Conservation (phyloP, 2,113 vertebrate species). For the Camelus bactrianus region DNA sequence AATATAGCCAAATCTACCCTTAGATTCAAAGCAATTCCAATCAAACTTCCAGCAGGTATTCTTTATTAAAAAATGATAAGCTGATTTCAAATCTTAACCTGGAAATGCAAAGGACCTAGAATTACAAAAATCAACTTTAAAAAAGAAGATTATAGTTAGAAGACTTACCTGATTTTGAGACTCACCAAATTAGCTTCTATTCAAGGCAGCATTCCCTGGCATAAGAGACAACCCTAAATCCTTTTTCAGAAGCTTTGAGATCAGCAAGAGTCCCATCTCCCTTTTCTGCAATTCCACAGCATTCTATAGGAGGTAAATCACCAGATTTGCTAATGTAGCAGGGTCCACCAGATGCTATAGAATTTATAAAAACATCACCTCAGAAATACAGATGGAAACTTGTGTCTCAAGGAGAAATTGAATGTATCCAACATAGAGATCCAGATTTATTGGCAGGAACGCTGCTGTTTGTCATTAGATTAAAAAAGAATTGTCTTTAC, state of each 20-base stretch:
- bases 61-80: background rate
- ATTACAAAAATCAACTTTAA: constrained; percentile 9
- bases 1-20: background rate
- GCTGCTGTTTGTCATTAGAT: constrained; percentile 44
- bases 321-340: constrained; percentile 45
- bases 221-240: background rate
- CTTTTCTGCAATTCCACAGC: constrained; percentile 61
- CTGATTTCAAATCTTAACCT: constrained; percentile 28
- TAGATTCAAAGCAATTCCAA: background rate
- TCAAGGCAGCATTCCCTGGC: background rate
- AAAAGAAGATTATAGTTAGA: constrained; percentile 8
- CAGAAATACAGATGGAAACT: constrained; percentile 84
- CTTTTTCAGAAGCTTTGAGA: constrained; percentile 76
- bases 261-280: constrained; percentile 69
- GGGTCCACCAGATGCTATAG: constrained; percentile 79
- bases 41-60: background rate
- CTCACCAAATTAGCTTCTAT: background rate
- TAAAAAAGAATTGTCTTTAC: constrained; percentile 61
- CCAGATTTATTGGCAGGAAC: constrained; percentile 68
- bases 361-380: constrained; percentile 83
- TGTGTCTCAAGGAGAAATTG: constrained; percentile 83
- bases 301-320: constrained; percentile 64
- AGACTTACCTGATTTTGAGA: background rate
- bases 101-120: background rate
- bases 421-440: constrained; percentile 84